Conservation (phyloP, 2,888 invertebrate genomes). For the Pyrocoelia pectoralis region DNA sequence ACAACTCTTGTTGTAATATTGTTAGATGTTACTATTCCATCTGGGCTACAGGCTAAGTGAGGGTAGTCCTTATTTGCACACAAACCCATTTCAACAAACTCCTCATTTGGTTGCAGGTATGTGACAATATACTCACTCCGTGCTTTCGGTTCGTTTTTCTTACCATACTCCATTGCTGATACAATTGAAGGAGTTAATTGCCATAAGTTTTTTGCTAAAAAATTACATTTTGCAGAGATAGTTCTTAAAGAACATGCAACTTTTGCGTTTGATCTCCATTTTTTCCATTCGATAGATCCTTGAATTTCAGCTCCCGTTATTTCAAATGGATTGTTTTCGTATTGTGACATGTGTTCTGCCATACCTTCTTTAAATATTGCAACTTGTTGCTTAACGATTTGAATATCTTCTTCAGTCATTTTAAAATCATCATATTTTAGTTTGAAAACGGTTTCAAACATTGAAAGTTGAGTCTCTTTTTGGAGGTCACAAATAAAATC, state of each 20-base stretch:
- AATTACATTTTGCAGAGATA: neutral
- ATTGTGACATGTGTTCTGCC: neutral
- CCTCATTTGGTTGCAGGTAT: too few species aligned
- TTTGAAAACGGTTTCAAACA: conserved; percentile 13
- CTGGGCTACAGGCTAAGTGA: too few species aligned
- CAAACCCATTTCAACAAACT: too few species aligned
- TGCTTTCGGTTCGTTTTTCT: too few species aligned
- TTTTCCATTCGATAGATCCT: conserved; percentile 8
- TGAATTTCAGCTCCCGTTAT: conserved; percentile 4
- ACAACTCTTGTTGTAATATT: too few species aligned
- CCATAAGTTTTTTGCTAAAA: neutral
- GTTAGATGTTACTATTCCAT: too few species aligned
- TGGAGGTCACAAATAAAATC: conserved; percentile 14
- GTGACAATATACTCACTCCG: too few species aligned
- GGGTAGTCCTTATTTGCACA: too few species aligned
- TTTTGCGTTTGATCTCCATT: conserved; percentile 1
- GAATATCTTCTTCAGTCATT: neutral
- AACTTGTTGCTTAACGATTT: neutral
- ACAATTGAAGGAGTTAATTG: neutral
- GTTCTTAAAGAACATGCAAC: neutral
- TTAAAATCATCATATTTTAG: conserved; percentile 14
- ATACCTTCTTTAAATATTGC: neutral
- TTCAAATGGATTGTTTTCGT: neutral
- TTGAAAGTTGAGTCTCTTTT: neutral
- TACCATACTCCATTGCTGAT: too few species aligned